phyloP scores from a whole-genome alignment of 2,797 vertebrate species.

The Rousettus madagascariensis region DNA sequence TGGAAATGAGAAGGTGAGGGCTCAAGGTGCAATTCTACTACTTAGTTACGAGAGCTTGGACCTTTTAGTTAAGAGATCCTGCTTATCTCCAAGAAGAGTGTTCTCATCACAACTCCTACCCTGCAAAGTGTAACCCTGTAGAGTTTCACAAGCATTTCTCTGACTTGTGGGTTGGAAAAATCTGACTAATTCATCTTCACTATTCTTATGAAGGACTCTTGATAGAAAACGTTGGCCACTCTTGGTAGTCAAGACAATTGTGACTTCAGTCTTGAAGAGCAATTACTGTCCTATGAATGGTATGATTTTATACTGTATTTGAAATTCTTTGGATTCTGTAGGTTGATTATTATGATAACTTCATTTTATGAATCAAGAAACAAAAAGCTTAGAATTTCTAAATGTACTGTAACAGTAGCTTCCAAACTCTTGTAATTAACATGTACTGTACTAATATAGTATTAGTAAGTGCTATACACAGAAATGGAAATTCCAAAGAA shows the following conservation, averaged over 20 bases:
- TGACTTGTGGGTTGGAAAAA: neutral
- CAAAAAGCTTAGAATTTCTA: neutral
- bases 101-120: neutral
- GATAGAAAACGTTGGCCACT: neutral
- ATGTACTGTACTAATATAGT: neutral
- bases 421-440: neutral
- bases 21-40: neutral
- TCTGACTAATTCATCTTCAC: neutral
- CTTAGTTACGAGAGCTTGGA: neutral
- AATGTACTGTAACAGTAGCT: neutral
- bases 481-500: neutral
- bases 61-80: neutral
- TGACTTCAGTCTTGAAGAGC: neutral
- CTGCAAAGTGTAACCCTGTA: neutral
- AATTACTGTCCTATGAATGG: neutral
- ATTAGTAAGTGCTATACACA: neutral
- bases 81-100: neutral
- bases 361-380: conserved; percentile 7
- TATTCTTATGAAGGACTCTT: neutral
- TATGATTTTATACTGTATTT: neutral
- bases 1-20: neutral
- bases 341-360: neutral
- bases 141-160: neutral
- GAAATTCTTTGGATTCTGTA: neutral
- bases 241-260: neutral